Base-by-base conservation (phyloP, 2,888 invertebrate species). In the Venusia cambrica region DNA sequence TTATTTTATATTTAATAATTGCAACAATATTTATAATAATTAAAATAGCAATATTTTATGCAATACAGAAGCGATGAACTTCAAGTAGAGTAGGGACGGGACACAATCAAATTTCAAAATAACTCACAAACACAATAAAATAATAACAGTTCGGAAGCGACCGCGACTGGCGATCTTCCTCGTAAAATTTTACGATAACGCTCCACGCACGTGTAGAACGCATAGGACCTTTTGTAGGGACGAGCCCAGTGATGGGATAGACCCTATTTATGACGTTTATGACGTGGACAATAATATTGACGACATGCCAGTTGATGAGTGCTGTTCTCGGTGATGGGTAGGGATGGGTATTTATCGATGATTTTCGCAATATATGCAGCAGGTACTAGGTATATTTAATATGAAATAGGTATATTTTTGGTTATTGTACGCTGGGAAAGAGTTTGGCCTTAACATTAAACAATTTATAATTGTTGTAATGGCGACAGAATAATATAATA, bases 121-220 rank as follows among this genome's bases (percentile, higher is more conserved):
- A 44, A 45, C 55, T 53, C 55, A 39, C 19, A 54, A 41, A 36
- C 24, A 39, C 39, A 39, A 34, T 34, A 39, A 39, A 34, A 44
- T 40, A 44, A 46, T 38, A 45, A 45, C 30, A 37, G 32, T 44
- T 42, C 69, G 72, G 61, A 61, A 62, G 54, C 53, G 51, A 52
- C 57, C 48, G 51, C 54, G 58, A 50, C 39, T 50, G 58, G 56
- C 60, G 55, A 60, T 55, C 46, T 48, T 14, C 16, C 26, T 84
- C 81, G 74, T 85, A 84, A 84, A 83, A 73, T 77, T 83, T 85
- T 80, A 83, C 77, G 83, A 83, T 77, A 73, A 83, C 77, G 63
- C 51, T 38, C 45, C 58, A 57, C 64, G 72, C 74, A 72, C 76
- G 79, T 75, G 74, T 71, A 57, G 62, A 54, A 53, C n/a, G n/a